These are phyloP conservation scores for Epistrophe eligans DNA, from an alignment of 2,888 invertebrate genomes.

Conservation along the genomic window DNA sequence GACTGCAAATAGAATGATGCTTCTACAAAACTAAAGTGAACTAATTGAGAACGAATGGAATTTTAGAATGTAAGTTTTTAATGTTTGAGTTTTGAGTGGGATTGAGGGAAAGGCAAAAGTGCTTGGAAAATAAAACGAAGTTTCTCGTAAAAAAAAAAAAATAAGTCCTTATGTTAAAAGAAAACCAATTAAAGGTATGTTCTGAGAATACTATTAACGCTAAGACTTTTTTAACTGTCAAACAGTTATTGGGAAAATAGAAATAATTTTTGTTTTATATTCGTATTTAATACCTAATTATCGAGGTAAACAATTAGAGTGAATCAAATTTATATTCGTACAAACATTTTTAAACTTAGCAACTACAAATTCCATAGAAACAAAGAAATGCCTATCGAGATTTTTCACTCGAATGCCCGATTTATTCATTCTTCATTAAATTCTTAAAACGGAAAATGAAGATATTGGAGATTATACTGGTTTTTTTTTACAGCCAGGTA, in stretches of 20 bases:
- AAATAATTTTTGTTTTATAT: background rate
- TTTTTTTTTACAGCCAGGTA: too few relatives aligned
- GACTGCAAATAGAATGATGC: constrained; percentile 35
- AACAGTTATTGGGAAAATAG: background rate
- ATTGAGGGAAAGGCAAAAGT: background rate
- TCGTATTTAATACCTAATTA: too few relatives aligned
- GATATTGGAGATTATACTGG: too few relatives aligned
- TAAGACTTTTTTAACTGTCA: background rate
- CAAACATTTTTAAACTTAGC: too few relatives aligned
- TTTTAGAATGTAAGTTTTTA: constrained; percentile 11
- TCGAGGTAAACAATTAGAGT: too few relatives aligned
- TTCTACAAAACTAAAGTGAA: constrained; percentile 21
- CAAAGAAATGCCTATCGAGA: too few relatives aligned
- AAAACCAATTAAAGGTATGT: background rate
- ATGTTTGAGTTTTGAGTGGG: background rate
- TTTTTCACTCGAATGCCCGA: too few relatives aligned
- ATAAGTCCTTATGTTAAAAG: background rate
- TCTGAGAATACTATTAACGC: background rate
- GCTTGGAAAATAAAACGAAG: constrained; percentile 2
- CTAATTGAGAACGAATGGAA: constrained; percentile 39
- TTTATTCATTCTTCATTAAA: too few relatives aligned
- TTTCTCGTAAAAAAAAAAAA: background rate
- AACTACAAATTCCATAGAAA: too few relatives aligned
- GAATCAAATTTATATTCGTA: too few relatives aligned
- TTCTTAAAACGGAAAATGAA: too few relatives aligned